These are phyloP conservation scores for Hypotaenidia okinawae DNA, from an alignment of 2,797 vertebrate genomes.

Conservation along the genomic window DNA sequence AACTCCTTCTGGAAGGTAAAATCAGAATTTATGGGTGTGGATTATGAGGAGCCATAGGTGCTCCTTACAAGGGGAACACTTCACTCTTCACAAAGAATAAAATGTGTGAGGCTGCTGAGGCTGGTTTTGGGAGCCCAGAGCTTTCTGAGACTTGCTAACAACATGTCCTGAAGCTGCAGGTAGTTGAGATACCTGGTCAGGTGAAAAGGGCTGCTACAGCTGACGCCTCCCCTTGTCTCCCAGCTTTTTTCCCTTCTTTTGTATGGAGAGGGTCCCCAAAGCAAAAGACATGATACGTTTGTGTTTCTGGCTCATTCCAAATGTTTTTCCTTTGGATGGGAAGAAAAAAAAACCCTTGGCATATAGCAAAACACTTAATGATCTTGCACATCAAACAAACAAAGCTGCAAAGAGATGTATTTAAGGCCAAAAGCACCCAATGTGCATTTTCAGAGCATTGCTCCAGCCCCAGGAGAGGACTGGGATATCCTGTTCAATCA, in stretches of 20 bases:
- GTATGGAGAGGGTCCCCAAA: neutral
- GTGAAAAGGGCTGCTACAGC: neutral
- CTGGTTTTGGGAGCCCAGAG: fast-evolving
- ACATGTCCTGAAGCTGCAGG: neutral
- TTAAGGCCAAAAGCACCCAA: neutral
- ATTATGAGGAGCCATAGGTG: neutral
- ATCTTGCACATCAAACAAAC: neutral
- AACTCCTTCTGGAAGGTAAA: neutral
- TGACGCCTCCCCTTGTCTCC: neutral
- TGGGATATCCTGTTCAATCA: neutral
- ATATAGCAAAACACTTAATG: neutral
- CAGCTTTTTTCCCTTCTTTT: neutral
- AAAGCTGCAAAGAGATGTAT: neutral
- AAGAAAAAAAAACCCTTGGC: neutral
- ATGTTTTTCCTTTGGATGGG: neutral
- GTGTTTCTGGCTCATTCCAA: neutral
- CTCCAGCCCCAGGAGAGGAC: neutral
- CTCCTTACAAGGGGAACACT: neutral
- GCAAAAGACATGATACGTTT: fast-evolving
- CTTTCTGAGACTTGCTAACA: neutral
- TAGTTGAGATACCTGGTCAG: neutral
- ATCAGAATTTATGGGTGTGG: neutral
- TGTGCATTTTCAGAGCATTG: neutral
- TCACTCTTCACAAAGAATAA: neutral
- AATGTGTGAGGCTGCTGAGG: fast-evolving